Percentiles rank a stretch among this genome's conserved stretches.
These are phyloP conservation scores for Microcebus tavaratra DNA, from an alignment of 2,113 vertebrate genomes.

Conservation along the genomic window DNA sequence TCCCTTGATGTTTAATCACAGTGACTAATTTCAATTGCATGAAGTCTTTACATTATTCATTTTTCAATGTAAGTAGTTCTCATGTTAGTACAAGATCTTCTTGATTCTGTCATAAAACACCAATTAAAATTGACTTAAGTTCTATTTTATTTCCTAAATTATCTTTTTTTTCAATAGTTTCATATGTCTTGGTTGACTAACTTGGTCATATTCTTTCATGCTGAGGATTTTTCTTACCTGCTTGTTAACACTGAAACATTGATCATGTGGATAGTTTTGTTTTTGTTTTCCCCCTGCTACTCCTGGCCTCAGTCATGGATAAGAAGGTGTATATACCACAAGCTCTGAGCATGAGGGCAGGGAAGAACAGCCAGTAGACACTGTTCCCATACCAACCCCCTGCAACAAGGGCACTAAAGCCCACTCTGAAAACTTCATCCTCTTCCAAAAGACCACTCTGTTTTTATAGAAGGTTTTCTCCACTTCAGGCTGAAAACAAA, in stretches of 20 bases:
- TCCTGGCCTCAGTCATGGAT: background rate
- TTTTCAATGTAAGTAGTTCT: background rate
- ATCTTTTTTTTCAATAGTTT: background rate
- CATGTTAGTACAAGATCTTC: background rate
- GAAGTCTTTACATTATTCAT: background rate
- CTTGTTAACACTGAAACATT: background rate
- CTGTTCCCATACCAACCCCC: accelerated
- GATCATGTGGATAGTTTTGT: background rate
- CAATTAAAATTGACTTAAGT: background rate
- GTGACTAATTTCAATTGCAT: background rate
- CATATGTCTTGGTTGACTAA: background rate
- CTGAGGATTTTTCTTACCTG: background rate
- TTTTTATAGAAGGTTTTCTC: background rate
- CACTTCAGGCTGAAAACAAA: background rate
- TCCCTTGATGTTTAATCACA: background rate
- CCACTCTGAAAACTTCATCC: background rate
- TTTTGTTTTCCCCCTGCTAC: background rate
- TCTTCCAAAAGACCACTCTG: background rate
- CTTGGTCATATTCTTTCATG: background rate
- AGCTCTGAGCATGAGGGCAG: background rate
- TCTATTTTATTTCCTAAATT: background rate
- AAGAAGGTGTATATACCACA: background rate
- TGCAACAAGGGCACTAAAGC: no score
- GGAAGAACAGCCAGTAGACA: background rate
- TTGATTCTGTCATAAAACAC: background rate